Base-by-base conservation (phyloP, 2,888 invertebrate species). In the Noctua janthina region DNA sequence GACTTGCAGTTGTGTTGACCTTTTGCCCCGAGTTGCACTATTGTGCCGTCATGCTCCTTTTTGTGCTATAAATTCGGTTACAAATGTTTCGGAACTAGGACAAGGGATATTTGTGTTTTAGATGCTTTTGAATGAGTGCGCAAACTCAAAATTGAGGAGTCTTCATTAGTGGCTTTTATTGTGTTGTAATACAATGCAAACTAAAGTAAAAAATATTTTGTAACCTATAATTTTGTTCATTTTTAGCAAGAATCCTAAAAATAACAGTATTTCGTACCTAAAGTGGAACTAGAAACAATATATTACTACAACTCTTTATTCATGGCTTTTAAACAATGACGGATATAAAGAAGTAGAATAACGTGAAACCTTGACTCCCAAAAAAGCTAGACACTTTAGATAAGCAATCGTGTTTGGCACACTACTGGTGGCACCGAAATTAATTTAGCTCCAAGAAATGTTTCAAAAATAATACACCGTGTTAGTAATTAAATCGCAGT, bases 1-100 rank as follows among this genome's bases (percentile, higher is more conserved):
- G 89, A 87, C 86, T 89, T 85, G 88, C 87, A 80, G 77, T 91
- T 88, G 75, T 87, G 82, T 78, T 90, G 85, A 89, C 84, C 85
- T 85, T 87, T 89, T 80, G 84, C 83, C 79, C 79, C 68, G 78
- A 82, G 76, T 75, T 82, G 78, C 80, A 87, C 51, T 74, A 79
- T 71, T 79, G 84, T 79, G 17, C 15, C 23, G 82, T 88, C 88
- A 86, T 82, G 74, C 69, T 73, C 72, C 62, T 82, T 80, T 85
- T 79, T 78, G 85, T 69, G 64, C 59, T 66, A 51, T 46, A 71
- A 78, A 75, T 84, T 84, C 46, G 66, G 81, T 68, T 88, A 69
- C 69, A 49, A 75, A 56, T 79, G 80, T 84, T 84, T 64, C 54
- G 29, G 46, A 87, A 71, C 49, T 56, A 20, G 67, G 43, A 71